phyloP scores from a whole-genome alignment of 2,888 invertebrate species.

The Lathronympha strigana region DNA sequence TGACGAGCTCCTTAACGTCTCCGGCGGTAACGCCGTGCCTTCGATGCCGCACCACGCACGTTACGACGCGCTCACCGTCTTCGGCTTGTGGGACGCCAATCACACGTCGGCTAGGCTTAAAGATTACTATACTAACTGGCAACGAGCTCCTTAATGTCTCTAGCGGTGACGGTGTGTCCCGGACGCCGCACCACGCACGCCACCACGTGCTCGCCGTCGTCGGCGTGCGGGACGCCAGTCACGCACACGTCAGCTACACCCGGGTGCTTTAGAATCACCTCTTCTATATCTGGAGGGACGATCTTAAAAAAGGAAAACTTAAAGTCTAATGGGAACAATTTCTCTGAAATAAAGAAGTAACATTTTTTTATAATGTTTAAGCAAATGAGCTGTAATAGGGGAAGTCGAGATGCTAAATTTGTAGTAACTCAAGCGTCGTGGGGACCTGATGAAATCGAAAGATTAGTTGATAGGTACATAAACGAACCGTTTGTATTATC shows the following conservation, averaged over 20 bases:
- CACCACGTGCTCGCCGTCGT: conserved; percentile 58
- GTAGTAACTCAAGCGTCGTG: too few relatives aligned
- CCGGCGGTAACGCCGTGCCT: conserved; percentile 62
- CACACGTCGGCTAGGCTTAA: conserved; percentile 61
- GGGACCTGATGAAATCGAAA: too few relatives aligned
- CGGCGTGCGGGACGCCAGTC: conserved; percentile 57
- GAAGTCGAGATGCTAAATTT: too few relatives aligned
- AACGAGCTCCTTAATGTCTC: conserved; percentile 64
- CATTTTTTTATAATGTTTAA: not conserved
- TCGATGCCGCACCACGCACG: conserved; percentile 45
- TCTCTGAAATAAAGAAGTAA: not conserved
- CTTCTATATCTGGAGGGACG: conserved; percentile 66
- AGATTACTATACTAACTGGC: conserved; percentile 54
- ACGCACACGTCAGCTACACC: conserved; percentile 67
- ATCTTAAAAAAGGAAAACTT: too few relatives aligned
- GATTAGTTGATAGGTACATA: too few relatives aligned
- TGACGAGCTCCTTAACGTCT: conserved; percentile 64
- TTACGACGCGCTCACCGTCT: conserved; percentile 56
- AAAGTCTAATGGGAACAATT: conserved; percentile 49
- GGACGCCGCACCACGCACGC: conserved; percentile 49
- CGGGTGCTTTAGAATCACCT: conserved; percentile 58
- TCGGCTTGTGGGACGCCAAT: too few relatives aligned
- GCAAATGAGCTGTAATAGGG: too few relatives aligned
- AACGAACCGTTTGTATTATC: too few relatives aligned
- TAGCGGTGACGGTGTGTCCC: conserved; percentile 61